A percentile compares a stretch with the other conserved stretches of the same genome.
These are phyloP conservation scores for Hemistola chrysoprasaria DNA, from an alignment of 2,888 invertebrate species.

Conservation along the genomic window DNA sequence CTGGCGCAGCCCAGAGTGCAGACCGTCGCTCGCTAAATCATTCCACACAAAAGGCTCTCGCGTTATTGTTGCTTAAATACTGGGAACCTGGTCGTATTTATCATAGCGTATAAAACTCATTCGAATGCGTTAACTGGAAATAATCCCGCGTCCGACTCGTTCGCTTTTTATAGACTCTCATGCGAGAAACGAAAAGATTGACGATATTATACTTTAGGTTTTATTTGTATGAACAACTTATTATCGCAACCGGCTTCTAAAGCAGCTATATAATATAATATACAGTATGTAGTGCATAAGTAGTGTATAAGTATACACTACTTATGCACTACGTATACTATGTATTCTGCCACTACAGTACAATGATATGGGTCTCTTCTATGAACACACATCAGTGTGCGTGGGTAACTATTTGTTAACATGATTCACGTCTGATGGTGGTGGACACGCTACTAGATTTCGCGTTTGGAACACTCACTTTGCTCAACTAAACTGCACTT, in stretches of 20 bases:
- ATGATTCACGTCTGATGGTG: conserved; percentile 10
- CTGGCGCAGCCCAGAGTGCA: no score
- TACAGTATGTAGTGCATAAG: no score
- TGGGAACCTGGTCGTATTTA: conserved; percentile 35
- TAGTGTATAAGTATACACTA: no score
- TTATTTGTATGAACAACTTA: conserved; percentile 12
- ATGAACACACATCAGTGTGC: no score
- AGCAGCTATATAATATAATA: conserved; percentile 8
- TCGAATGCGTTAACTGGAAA: conserved; percentile 28
- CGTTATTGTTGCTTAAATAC: conserved; percentile 49
- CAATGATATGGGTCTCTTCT: no score
- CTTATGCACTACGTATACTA: no score
- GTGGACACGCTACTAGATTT: background rate
- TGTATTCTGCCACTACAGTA: no score
- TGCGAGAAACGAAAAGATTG: conserved; percentile 14
- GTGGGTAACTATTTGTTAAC: conserved; percentile 13
- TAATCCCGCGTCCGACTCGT: conserved; percentile 20
- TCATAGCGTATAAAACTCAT: conserved; percentile 29
- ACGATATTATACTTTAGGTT: conserved; percentile 21
- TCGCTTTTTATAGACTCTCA: conserved; percentile 23
- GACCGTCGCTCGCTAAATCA: conserved; percentile 40
- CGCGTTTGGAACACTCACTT: no score
- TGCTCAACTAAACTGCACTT: no score
- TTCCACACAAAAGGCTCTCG: conserved; percentile 38
- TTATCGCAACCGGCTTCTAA: conserved; percentile 3